phyloP scores from a whole-genome alignment of 2,113 vertebrate species.

The Sorex araneus region DNA sequence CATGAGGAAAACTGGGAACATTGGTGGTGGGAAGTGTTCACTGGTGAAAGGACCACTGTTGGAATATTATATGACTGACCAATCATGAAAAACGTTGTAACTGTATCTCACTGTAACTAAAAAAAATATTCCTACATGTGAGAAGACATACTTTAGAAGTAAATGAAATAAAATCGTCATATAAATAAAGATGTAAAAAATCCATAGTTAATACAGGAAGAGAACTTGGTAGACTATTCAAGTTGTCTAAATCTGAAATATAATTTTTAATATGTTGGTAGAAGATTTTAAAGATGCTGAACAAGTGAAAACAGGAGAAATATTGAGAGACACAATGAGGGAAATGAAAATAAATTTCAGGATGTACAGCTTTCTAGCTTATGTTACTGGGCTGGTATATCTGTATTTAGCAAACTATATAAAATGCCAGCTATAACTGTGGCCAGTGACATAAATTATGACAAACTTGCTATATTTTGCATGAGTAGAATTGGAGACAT shows the following conservation, averaged over 20 bases:
- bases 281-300: not conserved
- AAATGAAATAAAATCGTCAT: constrained; percentile 9
- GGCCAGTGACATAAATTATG: no score
- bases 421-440: no score
- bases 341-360: not conserved
- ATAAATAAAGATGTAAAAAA: not conserved
- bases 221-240: not conserved
- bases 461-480: no score
- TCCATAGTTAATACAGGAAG: not conserved
- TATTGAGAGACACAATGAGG: not conserved
- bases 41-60: no score
- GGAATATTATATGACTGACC: no score
- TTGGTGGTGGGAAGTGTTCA: no score
- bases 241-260: not conserved
- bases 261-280: not conserved
- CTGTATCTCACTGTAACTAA: no score
- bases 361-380: not conserved
- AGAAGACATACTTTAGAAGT: not conserved
- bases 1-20: no score
- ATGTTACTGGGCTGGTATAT: not conserved
- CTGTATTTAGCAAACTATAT: not conserved
- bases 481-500: no score
- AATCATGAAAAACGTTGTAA: no score
- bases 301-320: not conserved
- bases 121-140: not conserved